Percentiles rank a stretch among this genome's conserved stretches.
These are phyloP conservation scores for Dascyllus trimaculatus DNA, from an alignment of 2,113 vertebrate species.

Conservation along the genomic window DNA sequence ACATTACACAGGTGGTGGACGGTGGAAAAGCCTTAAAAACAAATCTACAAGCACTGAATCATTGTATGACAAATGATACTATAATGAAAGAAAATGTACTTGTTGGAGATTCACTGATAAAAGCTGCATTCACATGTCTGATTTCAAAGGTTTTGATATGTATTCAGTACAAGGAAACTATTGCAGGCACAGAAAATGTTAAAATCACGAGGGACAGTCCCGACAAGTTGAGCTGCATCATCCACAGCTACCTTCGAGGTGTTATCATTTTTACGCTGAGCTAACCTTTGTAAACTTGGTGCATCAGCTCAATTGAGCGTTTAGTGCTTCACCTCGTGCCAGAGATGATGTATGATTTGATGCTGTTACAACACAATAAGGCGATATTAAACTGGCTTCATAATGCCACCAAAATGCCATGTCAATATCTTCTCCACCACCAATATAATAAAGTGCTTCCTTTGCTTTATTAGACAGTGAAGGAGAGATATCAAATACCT, in stretches of 20 bases:
- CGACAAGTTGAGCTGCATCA: background rate
- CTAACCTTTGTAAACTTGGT: constrained; percentile 70
- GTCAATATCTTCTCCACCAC: constrained; percentile 74
- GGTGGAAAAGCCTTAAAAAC: no score
- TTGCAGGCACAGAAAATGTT: background rate
- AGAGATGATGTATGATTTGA: constrained; percentile 77
- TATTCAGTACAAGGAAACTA: background rate
- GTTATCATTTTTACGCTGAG: constrained; percentile 42
- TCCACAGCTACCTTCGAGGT: background rate
- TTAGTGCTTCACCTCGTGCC: constrained; percentile 55
- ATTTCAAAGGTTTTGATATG: background rate
- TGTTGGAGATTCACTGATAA: background rate
- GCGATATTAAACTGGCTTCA: constrained; percentile 82
- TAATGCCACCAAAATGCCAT: constrained; percentile 87
- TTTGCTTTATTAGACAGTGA: constrained; percentile 77
- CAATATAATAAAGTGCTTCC: constrained; percentile 81
- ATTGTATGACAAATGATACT: no score
- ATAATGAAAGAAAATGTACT: background rate
- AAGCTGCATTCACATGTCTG: no score
- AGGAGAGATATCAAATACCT: constrained; percentile 67
- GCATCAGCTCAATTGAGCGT: constrained; percentile 65
- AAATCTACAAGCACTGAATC: no score
- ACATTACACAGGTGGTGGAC: no score
- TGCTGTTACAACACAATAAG: constrained; percentile 80
- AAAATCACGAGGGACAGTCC: background rate